Base-by-base conservation (phyloP, 2,888 invertebrate genomes). In the Cryptops parisi region DNA sequence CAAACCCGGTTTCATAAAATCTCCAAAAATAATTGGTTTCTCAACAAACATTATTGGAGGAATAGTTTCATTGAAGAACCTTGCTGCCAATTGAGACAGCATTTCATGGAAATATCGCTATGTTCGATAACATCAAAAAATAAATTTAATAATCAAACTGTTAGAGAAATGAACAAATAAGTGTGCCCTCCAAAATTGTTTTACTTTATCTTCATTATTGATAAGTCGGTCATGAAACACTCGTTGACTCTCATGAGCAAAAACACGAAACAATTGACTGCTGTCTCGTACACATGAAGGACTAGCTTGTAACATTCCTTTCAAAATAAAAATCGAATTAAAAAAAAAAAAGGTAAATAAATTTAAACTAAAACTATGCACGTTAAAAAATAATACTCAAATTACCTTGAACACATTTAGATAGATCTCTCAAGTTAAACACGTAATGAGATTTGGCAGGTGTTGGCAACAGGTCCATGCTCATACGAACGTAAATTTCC, bases 381-480 rank as follows among this genome's bases (percentile, higher is more conserved):
- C 5, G 9, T 25, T 1, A 47, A 25, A 25, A 55, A 68, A n/a
- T 48, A 17, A n/a, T 22, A 2, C 17, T 2, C 1, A 23, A 23
- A 9, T 40, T 43, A n/a, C 89, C 90, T 70, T 90, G 90, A 62
- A 90, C 76, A 57, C 86, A 86, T 68, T 90, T 91, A 9, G 90
- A 89, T 40, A 91, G 73, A 72, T 91, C 90, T 55, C 70, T 58
- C 24, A 71, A 62, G 58, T 71, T 71, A 62, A 71, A 71, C 54
- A 71, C 64, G 54, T 71, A 71, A 60, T 70, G 70, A 49, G 69
- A 70, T 26, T 51, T 51, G 1, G 68, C 66, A 2, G 70, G 70
- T 1, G 70, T 70, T 2, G 70, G 70, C 26, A 70, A 61, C 3
- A 70, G 43, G n/a, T 41, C 51, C 41, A n/a, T 41, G 19, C 41